Percentiles rank a stretch among this genome's conserved stretches.
phyloP scores from a whole-genome alignment of 2,888 invertebrate species.

The Napeogenes sylphis region DNA sequence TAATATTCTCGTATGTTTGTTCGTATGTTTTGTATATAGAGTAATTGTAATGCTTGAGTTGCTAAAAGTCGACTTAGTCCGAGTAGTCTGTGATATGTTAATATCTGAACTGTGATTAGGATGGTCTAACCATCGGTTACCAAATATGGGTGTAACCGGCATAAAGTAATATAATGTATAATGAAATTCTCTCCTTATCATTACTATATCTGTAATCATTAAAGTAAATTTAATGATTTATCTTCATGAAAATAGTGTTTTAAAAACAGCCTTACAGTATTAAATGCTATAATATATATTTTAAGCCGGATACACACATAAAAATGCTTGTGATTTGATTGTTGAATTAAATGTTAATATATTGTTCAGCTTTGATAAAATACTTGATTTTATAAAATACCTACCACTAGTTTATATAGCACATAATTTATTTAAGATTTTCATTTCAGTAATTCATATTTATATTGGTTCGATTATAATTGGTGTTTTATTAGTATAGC shows the following conservation, averaged over 20 bases:
- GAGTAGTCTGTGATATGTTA: conserved; percentile 54
- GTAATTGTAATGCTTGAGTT: conserved; percentile 14
- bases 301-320: background rate
- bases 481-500: background rate
- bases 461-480: background rate
- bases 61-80: conserved; percentile 14
- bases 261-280: no score
- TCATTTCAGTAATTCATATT: background rate
- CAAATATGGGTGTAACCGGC: conserved; percentile 24
- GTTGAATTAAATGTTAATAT: conserved; percentile 18
- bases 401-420: conserved; percentile 1
- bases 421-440: background rate
- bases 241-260: no score
- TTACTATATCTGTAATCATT: no score
- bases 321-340: conserved; percentile 28
- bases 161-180: background rate
- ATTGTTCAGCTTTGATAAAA: conserved; percentile 15
- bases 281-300: background rate
- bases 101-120: conserved; percentile 55
- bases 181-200: background rate
- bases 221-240: no score
- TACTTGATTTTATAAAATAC: conserved; percentile 11
- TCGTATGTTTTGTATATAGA: conserved; percentile 19
- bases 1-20: conserved; percentile 13
- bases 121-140: conserved; percentile 49